phyloP scores from a whole-genome alignment of 2,888 invertebrate genomes.

The Parnassius mnemosyne region DNA sequence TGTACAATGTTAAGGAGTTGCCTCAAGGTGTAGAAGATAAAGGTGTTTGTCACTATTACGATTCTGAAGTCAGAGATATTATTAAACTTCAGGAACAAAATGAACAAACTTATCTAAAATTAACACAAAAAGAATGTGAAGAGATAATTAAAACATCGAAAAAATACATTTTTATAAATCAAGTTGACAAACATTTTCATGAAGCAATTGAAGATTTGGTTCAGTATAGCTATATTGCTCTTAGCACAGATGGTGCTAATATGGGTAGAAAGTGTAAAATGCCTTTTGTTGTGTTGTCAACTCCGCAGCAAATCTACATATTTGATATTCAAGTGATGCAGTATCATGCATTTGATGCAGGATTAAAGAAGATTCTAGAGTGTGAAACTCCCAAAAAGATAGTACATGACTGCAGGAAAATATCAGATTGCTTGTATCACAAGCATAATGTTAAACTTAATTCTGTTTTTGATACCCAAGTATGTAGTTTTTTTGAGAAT shows the following conservation, averaged over 20 bases:
- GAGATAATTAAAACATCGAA: slow-evolving; percentile 64
- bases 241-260: slow-evolving; percentile 71
- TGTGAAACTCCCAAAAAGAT: slow-evolving; percentile 75
- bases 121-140: slow-evolving; percentile 68
- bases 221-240: slow-evolving; percentile 55
- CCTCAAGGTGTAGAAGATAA: slow-evolving; percentile 55
- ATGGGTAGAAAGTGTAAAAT: slow-evolving; percentile 75
- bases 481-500: slow-evolving; percentile 30
- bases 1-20: slow-evolving; percentile 65
- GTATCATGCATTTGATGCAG: slow-evolving; percentile 71
- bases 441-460: slow-evolving; percentile 77
- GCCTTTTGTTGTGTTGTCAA: slow-evolving; percentile 70
- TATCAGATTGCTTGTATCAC: slow-evolving; percentile 81
- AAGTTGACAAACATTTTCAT: slow-evolving; percentile 67
- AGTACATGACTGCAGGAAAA: slow-evolving; percentile 79
- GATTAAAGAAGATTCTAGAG: slow-evolving; percentile 70
- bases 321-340: slow-evolving; percentile 76
- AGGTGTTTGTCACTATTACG: slow-evolving; percentile 65
- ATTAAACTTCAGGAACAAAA: slow-evolving; percentile 60
- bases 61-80: slow-evolving; percentile 65
- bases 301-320: slow-evolving; percentile 69
- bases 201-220: slow-evolving; percentile 64
- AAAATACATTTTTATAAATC: slow-evolving; percentile 70
- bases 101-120: slow-evolving; percentile 57
- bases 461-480: slow-evolving; percentile 83